Conservation (phyloP, 1,140 invertebrate genomes). For the Brachionus manjavacas region DNA sequence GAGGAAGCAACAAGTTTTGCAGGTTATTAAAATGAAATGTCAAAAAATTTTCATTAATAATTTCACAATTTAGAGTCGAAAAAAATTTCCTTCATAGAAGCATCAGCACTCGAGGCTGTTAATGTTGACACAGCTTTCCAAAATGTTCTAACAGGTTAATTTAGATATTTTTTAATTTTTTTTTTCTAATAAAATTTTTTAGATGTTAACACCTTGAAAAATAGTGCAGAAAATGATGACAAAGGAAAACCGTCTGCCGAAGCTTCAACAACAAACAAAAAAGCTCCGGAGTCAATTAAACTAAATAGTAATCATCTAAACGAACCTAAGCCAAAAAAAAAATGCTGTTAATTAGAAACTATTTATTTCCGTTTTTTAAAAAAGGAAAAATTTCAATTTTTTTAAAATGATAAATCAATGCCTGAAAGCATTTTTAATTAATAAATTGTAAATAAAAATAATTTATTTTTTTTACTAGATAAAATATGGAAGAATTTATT, state of each 20-base stretch:
- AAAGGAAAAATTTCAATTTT: background rate
- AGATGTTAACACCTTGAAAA: background rate
- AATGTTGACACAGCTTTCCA: conserved; percentile 99
- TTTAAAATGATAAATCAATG: background rate
- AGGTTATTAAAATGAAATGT: background rate
- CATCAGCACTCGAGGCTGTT: conserved; percentile 96
- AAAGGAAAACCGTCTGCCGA: background rate
- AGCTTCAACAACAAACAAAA: background rate
- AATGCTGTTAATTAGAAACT: background rate
- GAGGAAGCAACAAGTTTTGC: conserved; percentile 43
- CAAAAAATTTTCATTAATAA: background rate
- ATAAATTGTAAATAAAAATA: background rate
- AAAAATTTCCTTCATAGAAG: conserved; percentile 97
- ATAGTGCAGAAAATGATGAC: background rate
- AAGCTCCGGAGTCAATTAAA: conserved; percentile 13
- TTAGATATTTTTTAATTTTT: background rate
- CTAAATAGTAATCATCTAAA: background rate
- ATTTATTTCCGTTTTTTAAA: background rate
- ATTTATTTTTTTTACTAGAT: background rate
- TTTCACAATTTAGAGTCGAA: conserved; percentile 69
- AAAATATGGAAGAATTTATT: no score
- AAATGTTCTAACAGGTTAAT: conserved; percentile 91
- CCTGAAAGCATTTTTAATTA: background rate
- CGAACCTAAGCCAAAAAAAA: background rate
- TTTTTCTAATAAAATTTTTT: background rate